Percentiles rank a stretch among this genome's conserved stretches.
phyloP scores from a whole-genome alignment of 2,113 vertebrate species.

The Grammomys dolichurus region DNA sequence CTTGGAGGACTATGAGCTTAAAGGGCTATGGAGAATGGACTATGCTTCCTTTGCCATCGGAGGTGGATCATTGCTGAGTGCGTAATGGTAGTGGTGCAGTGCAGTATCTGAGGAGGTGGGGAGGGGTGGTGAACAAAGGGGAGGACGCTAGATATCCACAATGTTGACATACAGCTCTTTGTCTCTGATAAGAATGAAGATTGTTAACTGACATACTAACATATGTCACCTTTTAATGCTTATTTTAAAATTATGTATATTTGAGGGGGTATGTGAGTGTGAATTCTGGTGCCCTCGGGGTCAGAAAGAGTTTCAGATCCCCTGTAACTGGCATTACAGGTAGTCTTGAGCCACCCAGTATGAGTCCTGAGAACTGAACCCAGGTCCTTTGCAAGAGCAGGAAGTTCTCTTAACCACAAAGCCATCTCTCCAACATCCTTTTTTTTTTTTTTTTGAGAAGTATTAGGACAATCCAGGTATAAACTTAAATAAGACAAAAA shows the following conservation, averaged over 20 bases:
- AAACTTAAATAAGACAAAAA: conserved; percentile 8
- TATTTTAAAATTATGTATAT: not conserved
- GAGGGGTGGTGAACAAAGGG: not conserved
- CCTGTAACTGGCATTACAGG: not conserved
- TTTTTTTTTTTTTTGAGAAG: not conserved
- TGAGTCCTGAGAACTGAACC: not conserved
- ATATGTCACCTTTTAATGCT: too few relatives aligned
- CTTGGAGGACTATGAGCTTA: not conserved
- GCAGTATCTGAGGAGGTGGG: too few relatives aligned
- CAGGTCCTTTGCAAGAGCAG: not conserved
- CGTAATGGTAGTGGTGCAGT: not conserved
- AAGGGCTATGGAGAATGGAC: not conserved
- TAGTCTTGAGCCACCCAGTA: not conserved
- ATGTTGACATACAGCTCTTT: not conserved
- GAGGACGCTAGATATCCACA: too few relatives aligned
- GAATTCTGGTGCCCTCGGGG: not conserved
- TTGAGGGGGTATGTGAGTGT: not conserved
- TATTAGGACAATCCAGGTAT: not conserved
- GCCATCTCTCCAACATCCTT: not conserved
- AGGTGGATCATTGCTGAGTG: not conserved
- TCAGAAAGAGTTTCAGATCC: not conserved
- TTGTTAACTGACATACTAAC: not conserved
- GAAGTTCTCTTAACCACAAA: not conserved
- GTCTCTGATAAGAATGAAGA: not conserved
- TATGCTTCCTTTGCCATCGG: not conserved